A percentile compares a stretch with the other conserved stretches of the same genome.
Conservation (phyloP, 1,140 invertebrate species). For the Drosophila tropicalis region DNA sequence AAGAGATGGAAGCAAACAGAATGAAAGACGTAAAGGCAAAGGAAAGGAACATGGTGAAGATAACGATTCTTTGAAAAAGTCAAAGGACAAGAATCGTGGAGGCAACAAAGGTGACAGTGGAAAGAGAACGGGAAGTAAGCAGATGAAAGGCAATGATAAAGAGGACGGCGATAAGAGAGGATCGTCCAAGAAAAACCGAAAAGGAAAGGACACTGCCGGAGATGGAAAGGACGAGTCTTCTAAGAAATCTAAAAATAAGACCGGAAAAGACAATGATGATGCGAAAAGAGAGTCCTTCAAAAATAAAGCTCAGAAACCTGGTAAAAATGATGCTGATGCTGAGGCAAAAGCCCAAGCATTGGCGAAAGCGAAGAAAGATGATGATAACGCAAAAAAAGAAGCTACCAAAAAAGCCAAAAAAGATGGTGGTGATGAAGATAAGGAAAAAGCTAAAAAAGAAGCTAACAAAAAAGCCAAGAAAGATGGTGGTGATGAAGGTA, state of each 20-base stretch:
- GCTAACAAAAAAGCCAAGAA: background rate
- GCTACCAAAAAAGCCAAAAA: background rate
- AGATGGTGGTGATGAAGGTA: no score
- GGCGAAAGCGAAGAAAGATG: background rate
- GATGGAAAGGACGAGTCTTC: background rate
- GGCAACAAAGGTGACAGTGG: no score
- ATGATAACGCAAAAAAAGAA: background rate
- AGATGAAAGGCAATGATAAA: background rate
- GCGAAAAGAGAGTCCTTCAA: background rate
- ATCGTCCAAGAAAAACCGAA: background rate
- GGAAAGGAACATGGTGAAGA: background rate
- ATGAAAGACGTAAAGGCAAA: constrained; percentile 14
- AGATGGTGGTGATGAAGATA: background rate
- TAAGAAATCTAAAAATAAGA: background rate
- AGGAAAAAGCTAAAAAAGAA: background rate
- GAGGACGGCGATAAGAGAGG: background rate
- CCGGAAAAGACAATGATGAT: constrained; percentile 1
- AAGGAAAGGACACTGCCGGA: background rate
- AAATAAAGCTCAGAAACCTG: no score
- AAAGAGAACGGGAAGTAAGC: no score
- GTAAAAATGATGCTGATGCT: background rate
- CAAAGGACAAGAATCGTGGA: background rate
- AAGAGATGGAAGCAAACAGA: background rate
- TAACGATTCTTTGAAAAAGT: constrained; percentile 7
- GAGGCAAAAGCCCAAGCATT: background rate